These are phyloP conservation scores for Odobenus rosmarus DNA, from an alignment of 2,113 vertebrate species.

Conservation along the genomic window DNA sequence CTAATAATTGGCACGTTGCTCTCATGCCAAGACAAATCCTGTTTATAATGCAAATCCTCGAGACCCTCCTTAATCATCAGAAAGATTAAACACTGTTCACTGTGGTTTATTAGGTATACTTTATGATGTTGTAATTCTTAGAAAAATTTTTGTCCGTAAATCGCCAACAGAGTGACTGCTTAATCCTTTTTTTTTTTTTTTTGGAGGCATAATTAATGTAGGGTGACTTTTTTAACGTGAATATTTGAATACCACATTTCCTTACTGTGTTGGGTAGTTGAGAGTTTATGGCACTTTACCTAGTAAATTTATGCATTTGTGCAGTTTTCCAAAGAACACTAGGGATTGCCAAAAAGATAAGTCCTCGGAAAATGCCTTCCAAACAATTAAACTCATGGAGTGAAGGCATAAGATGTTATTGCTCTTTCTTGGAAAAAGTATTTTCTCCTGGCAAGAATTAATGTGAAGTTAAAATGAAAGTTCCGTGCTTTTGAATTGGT, in stretches of 20 bases:
- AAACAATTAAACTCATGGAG: conserved; percentile 21
- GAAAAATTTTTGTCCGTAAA: conserved; percentile 50
- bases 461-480: conserved; percentile 40
- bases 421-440: conserved; percentile 34
- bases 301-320: conserved; percentile 22
- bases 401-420: neutral
- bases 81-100: conserved; percentile 37
- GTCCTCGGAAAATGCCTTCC: neutral
- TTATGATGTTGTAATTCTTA: conserved; percentile 56
- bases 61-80: conserved; percentile 17
- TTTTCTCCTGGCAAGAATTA: conserved; percentile 32
- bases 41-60: conserved; percentile 21
- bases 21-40: conserved; percentile 35
- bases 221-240: conserved; percentile 26
- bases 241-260: conserved; percentile 34
- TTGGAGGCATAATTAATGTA: conserved; percentile 32
- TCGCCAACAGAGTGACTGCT: conserved; percentile 37
- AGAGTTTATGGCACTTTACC: neutral
- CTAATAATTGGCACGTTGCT: neutral
- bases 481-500: neutral
- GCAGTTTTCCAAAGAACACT: conserved; percentile 43
- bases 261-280: neutral
- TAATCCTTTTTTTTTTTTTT: conserved; percentile 39
- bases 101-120: conserved; percentile 21
- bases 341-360: conserved; percentile 36